Conservation (phyloP, 2,888 invertebrate species). For the Caenorhabditis sp. region DNA sequence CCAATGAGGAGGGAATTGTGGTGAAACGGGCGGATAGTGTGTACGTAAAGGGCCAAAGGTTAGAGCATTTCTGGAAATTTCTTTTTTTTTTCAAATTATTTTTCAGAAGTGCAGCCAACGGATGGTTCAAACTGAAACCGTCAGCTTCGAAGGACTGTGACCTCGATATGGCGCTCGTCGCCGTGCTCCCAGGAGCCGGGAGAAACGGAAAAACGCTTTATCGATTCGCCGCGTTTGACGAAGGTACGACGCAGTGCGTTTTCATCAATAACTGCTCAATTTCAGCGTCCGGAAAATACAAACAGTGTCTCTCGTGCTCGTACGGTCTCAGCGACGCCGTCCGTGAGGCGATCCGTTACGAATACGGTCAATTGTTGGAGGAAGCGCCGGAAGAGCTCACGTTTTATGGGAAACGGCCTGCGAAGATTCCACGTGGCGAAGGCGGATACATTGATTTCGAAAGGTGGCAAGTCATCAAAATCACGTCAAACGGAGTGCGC, state of each 20-base stretch:
- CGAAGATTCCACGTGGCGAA: conserved; percentile 15
- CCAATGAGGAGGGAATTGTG: conserved; percentile 77
- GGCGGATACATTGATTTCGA: conserved; percentile 62
- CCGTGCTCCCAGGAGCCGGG: conserved; percentile 53
- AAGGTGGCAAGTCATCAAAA: conserved; percentile 71
- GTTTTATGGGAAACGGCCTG: conserved; percentile 20
- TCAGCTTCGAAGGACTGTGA: conserved; percentile 70
- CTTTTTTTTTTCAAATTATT: background rate
- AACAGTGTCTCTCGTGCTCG: conserved; percentile 25
- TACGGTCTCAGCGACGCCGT: conserved; percentile 27
- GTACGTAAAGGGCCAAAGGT: conserved; percentile 62
- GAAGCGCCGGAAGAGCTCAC: conserved; percentile 49
- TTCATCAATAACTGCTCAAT: background rate
- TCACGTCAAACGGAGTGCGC: conserved; percentile 73
- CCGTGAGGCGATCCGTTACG: conserved; percentile 36
- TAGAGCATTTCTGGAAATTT: background rate
- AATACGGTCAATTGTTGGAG: conserved; percentile 31
- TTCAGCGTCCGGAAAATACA: conserved; percentile 26
- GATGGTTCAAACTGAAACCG: conserved; percentile 77
- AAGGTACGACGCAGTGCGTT: conserved; percentile 8
- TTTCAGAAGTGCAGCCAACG: conserved; percentile 58
- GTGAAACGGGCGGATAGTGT: conserved; percentile 69
- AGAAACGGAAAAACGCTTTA: conserved; percentile 55
- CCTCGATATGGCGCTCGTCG: conserved; percentile 75
- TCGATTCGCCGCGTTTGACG: conserved; percentile 66